Evolutionary conservation across 2,888 invertebrate genomes (phyloP), one percentile per base, ranked within the genome.

Genomic region (Drosophila parthenogenetica): DNA sequence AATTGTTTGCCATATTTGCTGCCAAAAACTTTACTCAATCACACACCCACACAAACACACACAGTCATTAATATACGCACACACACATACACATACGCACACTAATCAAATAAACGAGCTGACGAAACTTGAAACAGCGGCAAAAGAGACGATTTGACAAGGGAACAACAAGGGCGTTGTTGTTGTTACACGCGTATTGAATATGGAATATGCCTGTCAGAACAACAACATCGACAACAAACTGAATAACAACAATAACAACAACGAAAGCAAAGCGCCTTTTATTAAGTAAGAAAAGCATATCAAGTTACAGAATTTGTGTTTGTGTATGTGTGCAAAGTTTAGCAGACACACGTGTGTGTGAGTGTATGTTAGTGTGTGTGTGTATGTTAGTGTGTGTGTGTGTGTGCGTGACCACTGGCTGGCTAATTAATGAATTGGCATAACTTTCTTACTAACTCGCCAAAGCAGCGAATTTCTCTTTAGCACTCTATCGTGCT

Each of bases 1-100:
- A 89, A 89, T 84, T 84, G 84, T 84, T 87, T 89, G 83, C 89
- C 87, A 87, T 88, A 89, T 89, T 85, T 87, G 87, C 87, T 79
- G 85, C 70, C 57, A 55, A 81, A 84, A 84, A 84, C 69, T 84
- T 89, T 71, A 62, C 59, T 37, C 37, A 49, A n/a, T n/a, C 48
- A 43, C 42, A 62, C 61, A 62, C 45, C 57, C 42, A 35, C 42
- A 46, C 48, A 37, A 46, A 48, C 43, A 48, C 46, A 49, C 25
- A 35, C 51, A 48, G 35, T 54, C 14, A 42, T 13, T 19, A 49
- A 55, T 7, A 43, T 29, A 55, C 55, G 50, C 25, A 46, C 5
- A 11, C 10, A 43, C 14, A 5, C 11, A 48, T 29, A 29, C 35
- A 35, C 35, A 35, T 25, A 22, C 77, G 49, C 64, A 63, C 48